Evolutionary conservation across 1,140 invertebrate genomes (phyloP).

Genomic region (Bombus breviceps): DNA sequence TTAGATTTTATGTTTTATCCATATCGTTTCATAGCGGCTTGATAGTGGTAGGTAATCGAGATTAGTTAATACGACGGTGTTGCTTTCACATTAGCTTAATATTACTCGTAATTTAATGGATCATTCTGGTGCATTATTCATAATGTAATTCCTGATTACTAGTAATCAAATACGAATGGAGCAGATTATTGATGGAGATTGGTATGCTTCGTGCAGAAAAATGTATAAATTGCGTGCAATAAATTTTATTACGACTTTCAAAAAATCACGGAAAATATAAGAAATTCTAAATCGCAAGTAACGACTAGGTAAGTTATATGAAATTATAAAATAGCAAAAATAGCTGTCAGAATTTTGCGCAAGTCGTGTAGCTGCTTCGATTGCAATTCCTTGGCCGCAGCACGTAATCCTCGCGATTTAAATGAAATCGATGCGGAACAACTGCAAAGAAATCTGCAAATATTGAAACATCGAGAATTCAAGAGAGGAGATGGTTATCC

Average conservation of each 20-base stretch:
- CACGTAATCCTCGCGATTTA: background rate
- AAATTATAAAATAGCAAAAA: background rate
- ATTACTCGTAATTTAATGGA: background rate
- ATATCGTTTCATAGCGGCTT: background rate
- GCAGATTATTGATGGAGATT: background rate
- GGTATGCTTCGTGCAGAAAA: background rate
- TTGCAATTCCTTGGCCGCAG: background rate
- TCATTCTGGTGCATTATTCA: background rate
- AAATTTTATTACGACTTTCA: background rate
- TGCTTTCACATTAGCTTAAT: background rate
- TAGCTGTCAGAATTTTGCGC: background rate
- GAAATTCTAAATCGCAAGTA: background rate
- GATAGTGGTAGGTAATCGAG: background rate
- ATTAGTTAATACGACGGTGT: background rate
- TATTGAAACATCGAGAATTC: background rate
- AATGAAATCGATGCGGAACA: background rate
- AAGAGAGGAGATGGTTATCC: background rate
- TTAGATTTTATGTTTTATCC: background rate
- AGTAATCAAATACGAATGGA: background rate
- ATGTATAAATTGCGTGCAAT: background rate
- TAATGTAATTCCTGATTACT: background rate
- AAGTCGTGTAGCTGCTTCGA: background rate
- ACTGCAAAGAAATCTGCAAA: conserved; percentile 4
- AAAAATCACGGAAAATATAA: background rate
- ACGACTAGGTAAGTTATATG: background rate